These are phyloP conservation scores for Zapornia atra DNA, from an alignment of 2,113 vertebrate genomes.

Conservation along the genomic window DNA sequence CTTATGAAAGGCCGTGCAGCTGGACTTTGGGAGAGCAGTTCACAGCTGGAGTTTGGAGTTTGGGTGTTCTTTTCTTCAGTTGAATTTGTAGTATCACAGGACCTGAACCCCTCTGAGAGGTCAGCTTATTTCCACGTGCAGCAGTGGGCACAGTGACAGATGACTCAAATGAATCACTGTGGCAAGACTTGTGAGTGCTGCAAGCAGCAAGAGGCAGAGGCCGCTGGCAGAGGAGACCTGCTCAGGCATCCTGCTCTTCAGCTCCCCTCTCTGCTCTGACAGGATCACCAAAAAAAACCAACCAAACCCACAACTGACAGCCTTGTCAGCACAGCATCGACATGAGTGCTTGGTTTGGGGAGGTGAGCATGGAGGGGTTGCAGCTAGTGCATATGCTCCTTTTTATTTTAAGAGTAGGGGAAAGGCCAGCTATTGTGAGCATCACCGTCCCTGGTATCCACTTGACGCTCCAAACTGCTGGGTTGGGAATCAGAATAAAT, in stretches of 20 bases:
- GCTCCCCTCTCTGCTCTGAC: not conserved
- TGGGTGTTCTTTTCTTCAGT: not conserved
- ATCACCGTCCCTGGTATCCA: not conserved
- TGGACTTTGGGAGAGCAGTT: not conserved
- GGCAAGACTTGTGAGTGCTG: not conserved
- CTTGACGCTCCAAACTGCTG: not conserved
- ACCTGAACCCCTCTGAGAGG: not conserved
- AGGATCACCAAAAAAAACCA: not conserved
- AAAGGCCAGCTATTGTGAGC: not conserved
- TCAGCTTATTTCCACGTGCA: not conserved
- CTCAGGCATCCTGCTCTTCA: not conserved
- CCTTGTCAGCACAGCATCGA: not conserved
- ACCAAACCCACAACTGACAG: not conserved
- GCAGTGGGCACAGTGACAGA: not conserved
- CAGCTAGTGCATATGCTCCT: not conserved
- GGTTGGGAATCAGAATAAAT: constrained; percentile 1
- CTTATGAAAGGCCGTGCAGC: not conserved
- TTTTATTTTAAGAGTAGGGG: not conserved
- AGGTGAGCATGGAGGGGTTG: not conserved
- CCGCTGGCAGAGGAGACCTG: not conserved
- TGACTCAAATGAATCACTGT: not conserved
- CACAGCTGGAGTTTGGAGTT: not conserved
- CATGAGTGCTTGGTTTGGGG: not conserved
- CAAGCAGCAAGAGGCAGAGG: not conserved
- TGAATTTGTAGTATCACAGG: not conserved